Evolutionary conservation across 2,797 vertebrate species (phyloP), one percentile per base, ranked within the genome.

Genomic region (Onychomys leucogaster): DNA sequence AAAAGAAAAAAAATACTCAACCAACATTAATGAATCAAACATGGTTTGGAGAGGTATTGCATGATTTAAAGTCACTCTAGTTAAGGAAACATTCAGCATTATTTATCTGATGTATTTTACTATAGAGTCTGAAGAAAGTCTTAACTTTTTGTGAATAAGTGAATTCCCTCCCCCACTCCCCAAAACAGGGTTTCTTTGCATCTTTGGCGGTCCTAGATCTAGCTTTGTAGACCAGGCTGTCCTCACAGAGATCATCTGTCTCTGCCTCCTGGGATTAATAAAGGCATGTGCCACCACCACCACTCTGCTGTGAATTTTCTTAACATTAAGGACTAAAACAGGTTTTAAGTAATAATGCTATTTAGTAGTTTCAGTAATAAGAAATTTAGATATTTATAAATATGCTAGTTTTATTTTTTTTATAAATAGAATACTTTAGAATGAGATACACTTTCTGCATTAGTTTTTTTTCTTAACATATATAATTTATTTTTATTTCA

Each of bases 361-460:
- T 41, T 89, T 87, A 80, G 37, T 91, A 49, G 80, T 76, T 94
- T 96, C 85, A 29, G 81, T 67, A 69, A 63, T 65, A 65, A 23
- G 75, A 77, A 63, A 23, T 61, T 61, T 65, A 43, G 37, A 21
- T 43, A 75, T 75, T 75, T 75, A 43, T 41, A 75, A 67, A 75
- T 57, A 75, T 43, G 37, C 37, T 41, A 43, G 23, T 75, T 75
- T 75, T 19, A 75, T 43, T 75, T 41, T 41, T 61, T 63, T 75
- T 75, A 12, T 81, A 81, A 81, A 59, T 81, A 37, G n/a, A 59
- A 59, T 59, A 80, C 34, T 73, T 89, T 23, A 78, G 73, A 89
- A 77, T 87, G 61, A 92, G 96, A 67, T 23, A 49, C 63, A 65
- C 12, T 91, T 73, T 92, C 25, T 89, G 6, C 25, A 61, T 76